These are phyloP conservation scores for Pyrochroa serraticornis DNA, from an alignment of 2,888 invertebrate species.

Conservation along the genomic window DNA sequence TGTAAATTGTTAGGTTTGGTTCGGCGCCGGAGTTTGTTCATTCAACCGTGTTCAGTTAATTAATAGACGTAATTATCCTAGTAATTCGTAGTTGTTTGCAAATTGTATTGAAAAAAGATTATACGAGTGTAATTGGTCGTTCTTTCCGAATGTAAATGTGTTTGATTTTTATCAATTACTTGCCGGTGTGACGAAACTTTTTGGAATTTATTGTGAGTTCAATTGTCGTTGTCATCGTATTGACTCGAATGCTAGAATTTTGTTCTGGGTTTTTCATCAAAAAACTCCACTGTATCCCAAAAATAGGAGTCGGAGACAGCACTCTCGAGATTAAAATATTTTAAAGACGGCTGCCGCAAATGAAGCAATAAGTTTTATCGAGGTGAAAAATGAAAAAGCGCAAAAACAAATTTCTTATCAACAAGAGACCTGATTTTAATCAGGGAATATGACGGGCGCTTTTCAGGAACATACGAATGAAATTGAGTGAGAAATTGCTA, in stretches of 20 bases:
- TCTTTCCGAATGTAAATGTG: no score
- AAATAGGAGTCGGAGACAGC: constrained; percentile 20
- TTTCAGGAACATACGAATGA: constrained; percentile 13
- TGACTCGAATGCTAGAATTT: not conserved
- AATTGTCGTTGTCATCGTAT: no score
- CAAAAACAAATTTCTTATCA: constrained; percentile 26
- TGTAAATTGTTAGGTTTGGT: no score
- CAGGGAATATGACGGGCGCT: constrained; percentile 19
- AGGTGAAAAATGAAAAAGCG: constrained; percentile 19
- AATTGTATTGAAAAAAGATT: no score
- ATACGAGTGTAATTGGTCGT: no score
- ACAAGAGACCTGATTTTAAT: constrained; percentile 26
- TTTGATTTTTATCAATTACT: no score
- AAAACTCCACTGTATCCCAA: constrained; percentile 14
- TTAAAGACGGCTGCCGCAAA: constrained; percentile 21
- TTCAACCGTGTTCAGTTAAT: no score
- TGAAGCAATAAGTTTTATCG: constrained; percentile 26
- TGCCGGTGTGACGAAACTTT: no score
- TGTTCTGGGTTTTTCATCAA: constrained; percentile 9
- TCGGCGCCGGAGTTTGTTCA: no score
- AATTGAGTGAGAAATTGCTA: constrained; percentile 23
- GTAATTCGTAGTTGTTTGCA: no score
- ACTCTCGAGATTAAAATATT: constrained; percentile 26
- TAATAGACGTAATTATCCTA: no score
- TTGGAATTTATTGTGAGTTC: no score